Conservation (phyloP, 2,113 vertebrate species). For the Aix galericulata region DNA sequence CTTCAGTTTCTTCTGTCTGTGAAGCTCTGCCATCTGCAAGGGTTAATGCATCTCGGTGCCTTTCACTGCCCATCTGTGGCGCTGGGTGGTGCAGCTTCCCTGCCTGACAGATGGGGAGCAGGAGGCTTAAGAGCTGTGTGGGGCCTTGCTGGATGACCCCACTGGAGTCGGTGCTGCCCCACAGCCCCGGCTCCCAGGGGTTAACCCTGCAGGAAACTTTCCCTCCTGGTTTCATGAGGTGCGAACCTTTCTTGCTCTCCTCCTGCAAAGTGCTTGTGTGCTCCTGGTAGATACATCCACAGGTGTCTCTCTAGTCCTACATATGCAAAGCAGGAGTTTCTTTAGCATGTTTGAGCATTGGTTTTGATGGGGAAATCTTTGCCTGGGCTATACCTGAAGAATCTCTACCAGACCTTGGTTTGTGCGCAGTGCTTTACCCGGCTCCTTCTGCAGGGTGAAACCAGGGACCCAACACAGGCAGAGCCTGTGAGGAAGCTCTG, state of each 20-base stretch:
- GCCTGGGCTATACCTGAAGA: not conserved
- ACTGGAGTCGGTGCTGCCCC: accelerated
- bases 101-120: not conserved
- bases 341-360: accelerated
- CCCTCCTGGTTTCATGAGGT: not conserved
- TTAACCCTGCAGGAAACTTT: not conserved
- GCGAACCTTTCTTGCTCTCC: not conserved
- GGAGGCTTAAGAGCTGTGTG: not conserved
- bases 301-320: not conserved
- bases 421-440: not conserved
- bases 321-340: not conserved
- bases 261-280: not conserved
- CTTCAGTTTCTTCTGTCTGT: not conserved
- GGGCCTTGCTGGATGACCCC: not conserved
- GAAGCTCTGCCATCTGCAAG: not conserved
- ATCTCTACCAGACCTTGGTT: not conserved
- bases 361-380: not conserved
- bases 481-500: not conserved
- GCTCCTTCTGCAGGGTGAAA: not conserved
- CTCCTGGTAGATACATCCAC: not conserved
- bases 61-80: not conserved
- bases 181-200: not conserved
- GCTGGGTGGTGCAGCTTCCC: not conserved
- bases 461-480: not conserved
- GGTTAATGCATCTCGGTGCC: not conserved